Evolutionary conservation across 2,797 vertebrate genomes (phyloP).

Genomic region (Ctenosaura bakeri): DNA sequence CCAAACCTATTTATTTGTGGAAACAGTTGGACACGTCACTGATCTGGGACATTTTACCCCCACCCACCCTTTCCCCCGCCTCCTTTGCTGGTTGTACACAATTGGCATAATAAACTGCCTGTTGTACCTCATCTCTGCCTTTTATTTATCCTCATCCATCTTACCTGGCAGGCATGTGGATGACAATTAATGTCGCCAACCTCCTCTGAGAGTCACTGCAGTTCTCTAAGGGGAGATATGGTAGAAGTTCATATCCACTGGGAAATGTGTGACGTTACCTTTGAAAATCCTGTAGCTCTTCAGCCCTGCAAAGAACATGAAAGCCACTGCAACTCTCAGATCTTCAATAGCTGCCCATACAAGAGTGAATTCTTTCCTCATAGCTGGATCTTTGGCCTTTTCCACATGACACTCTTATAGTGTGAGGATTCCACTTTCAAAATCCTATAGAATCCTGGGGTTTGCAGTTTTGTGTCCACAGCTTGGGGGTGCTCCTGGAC

Average conservation of each 20-base stretch:
- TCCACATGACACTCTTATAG: too few relatives aligned
- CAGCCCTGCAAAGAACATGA: too few relatives aligned
- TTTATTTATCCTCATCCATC: conserved; percentile 64
- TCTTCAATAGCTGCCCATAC: neutral
- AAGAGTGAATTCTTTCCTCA: neutral
- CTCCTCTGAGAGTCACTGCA: neutral
- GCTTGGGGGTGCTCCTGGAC: too few relatives aligned
- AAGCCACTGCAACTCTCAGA: neutral
- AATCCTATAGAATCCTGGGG: too few relatives aligned
- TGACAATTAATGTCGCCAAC: conserved; percentile 36
- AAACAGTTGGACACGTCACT: conserved; percentile 42
- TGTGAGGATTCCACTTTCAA: too few relatives aligned
- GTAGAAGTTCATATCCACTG: neutral
- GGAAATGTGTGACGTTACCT: neutral
- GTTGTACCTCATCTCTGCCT: conserved; percentile 33
- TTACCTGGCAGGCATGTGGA: conserved; percentile 32
- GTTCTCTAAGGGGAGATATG: neutral
- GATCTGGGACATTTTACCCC: conserved; percentile 33
- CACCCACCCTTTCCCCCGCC: conserved; percentile 26
- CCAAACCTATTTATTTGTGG: conserved; percentile 49
- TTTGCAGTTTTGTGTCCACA: too few relatives aligned
- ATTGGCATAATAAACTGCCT: conserved; percentile 9
- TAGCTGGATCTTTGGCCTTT: neutral
- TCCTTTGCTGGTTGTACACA: conserved; percentile 27
- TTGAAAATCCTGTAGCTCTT: neutral